Evolutionary conservation across 1,140 invertebrate genomes (phyloP), one percentile per base, ranked within the genome.

Genomic region (Diprion similis): DNA sequence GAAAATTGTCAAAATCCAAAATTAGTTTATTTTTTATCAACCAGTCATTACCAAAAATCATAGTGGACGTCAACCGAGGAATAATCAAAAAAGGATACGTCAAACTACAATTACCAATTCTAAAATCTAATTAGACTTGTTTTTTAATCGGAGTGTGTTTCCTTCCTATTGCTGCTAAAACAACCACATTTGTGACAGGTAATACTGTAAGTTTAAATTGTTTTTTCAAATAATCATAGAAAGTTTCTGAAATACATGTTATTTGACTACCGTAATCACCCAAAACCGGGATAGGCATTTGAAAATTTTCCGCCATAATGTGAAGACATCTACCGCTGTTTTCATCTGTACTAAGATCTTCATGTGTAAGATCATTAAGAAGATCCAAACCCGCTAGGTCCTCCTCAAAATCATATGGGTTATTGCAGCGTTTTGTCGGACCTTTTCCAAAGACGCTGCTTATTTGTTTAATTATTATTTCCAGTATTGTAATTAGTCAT

Each of bases 201-300:
- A 81, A 75, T 47, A 77, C 76, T 8, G 64, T 8, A 0, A 78
- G 10, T 69, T 66, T 46, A 71, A 72, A 71, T 37, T 70, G 67
- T 3, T 71, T 11, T 46, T 46, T 59, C 46, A 78, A 71, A 70
- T 74, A 75, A 64, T 47, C 46, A 75, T 74, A 77, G 68, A 69
- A 78, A 46, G 69, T 59, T 18, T 81, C 76, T 0, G 80, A 75
- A 6, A 78, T 76, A 69, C 77, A 76, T 0, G 78, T 79, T 4
- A 81, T 69, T 11, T 78, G 71, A 66, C 76, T 75, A 24, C 79
- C 78, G 18, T 48, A 73, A 47, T 81, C 75, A 24, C 70, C 48
- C n/a, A 67, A 51, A 11, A 59, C 51, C 8, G 46, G 9, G 10
- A 73, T 70, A 51, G 65, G 66, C n/a, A 24, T 64, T 13, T 70